phyloP scores from a whole-genome alignment of 2,797 vertebrate species.

The Spatula versicolor region DNA sequence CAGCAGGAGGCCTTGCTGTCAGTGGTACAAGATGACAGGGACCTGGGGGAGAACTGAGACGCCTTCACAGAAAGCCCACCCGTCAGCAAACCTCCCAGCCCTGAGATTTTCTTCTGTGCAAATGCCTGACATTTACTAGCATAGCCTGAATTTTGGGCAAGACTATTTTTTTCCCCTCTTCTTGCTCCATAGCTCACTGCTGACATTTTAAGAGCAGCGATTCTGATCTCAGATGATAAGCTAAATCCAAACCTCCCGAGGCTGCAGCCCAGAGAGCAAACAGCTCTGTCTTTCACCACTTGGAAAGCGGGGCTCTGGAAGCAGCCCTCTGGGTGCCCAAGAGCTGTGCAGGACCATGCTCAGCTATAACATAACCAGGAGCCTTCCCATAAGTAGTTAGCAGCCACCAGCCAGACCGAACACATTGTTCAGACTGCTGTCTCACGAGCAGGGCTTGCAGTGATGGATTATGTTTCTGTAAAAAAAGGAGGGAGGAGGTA shows the following conservation, averaged over 20 bases:
- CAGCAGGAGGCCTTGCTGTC: not conserved
- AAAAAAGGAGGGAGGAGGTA: slow-evolving; percentile 5
- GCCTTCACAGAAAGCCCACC: not conserved
- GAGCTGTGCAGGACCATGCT: not conserved
- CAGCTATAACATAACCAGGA: not conserved
- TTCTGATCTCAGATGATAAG: slow-evolving; percentile 16
- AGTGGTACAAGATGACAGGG: not conserved
- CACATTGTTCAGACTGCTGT: not conserved
- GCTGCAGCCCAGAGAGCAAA: slow-evolving; percentile 12
- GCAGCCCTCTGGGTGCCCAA: not conserved
- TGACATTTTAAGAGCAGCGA: slow-evolving; percentile 11
- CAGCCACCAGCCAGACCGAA: not conserved
- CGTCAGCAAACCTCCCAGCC: not conserved
- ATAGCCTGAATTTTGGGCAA: not conserved
- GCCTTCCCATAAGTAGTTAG: not conserved
- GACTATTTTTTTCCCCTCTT: not conserved
- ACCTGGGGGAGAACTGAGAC: not conserved
- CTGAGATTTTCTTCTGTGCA: not conserved
- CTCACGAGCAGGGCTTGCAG: not conserved
- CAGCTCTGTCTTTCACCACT: not conserved
- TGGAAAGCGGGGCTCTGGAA: not conserved
- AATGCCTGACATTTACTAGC: not conserved
- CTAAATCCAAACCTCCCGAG: slow-evolving; percentile 19
- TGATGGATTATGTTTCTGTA: not conserved
- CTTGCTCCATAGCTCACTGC: not conserved